A percentile compares a stretch with the other conserved stretches of the same genome.
These are phyloP conservation scores for Oxyscelio sp. DNA, from an alignment of 2,888 invertebrate species.

Conservation along the genomic window DNA sequence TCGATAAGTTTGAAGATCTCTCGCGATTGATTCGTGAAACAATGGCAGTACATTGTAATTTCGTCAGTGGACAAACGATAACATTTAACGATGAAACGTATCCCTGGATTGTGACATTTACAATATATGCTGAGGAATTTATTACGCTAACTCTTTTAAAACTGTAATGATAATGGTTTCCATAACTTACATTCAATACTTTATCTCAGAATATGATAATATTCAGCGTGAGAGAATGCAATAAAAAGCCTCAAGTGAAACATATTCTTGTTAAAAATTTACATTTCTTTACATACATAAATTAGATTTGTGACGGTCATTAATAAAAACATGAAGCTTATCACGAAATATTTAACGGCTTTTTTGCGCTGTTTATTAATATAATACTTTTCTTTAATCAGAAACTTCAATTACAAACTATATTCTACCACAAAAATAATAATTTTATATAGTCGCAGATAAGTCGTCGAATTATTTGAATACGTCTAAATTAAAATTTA, in stretches of 20 bases:
- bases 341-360: not conserved
- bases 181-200: conserved; percentile 1
- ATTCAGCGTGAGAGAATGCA: conserved; percentile 8
- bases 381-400: not conserved
- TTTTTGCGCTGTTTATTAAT: not conserved
- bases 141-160: conserved; percentile 20
- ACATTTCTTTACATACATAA: not conserved
- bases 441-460: not conserved
- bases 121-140: conserved; percentile 8
- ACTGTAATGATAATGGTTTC: conserved; percentile 30
- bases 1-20: too few relatives aligned
- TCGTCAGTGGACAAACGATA: conserved; percentile 1
- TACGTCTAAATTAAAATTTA: not conserved
- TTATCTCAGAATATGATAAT: conserved; percentile 30
- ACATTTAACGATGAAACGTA: conserved; percentile 3
- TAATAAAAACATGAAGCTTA: not conserved
- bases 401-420: not conserved
- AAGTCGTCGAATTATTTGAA: not conserved
- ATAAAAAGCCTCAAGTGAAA: conserved; percentile 5
- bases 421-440: not conserved
- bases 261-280: not conserved
- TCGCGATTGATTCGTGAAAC: too few relatives aligned
- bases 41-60: not conserved
- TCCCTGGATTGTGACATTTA: conserved; percentile 10
- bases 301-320: not conserved